phyloP scores from a whole-genome alignment of 2,888 invertebrate genomes.

The Apodemia zela region DNA sequence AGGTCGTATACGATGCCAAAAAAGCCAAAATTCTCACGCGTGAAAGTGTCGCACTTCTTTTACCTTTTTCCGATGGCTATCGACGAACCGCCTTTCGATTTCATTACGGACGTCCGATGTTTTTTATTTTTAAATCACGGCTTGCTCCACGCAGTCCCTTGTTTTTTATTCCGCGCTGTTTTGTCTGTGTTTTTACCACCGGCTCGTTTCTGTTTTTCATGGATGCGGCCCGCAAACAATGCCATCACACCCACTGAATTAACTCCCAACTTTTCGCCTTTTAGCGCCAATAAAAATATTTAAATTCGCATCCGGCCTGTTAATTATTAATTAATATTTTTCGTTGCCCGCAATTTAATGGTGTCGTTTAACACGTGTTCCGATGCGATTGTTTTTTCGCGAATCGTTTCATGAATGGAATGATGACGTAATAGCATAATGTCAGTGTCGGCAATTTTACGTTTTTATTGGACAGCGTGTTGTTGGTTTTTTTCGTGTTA shows the following conservation, averaged over 20 bases:
- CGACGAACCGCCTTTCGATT: conserved; percentile 80
- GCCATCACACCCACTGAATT: conserved; percentile 74
- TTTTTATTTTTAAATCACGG: conserved; percentile 79
- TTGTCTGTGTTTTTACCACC: conserved; percentile 63
- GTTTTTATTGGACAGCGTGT: conserved; percentile 74
- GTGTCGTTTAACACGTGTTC: conserved; percentile 72
- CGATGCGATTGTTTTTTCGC: conserved; percentile 66
- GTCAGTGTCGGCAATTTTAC: conserved; percentile 75
- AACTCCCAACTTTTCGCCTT: conserved; percentile 76
- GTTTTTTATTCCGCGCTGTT: conserved; percentile 60
- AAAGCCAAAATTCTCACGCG: conserved; percentile 76
- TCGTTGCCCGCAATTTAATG: conserved; percentile 69
- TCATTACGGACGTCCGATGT: conserved; percentile 76
- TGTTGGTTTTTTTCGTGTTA: conserved; percentile 62
- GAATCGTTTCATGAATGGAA: conserved; percentile 75
- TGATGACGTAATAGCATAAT: conserved; percentile 80
- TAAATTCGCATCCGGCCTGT: conserved; percentile 69
- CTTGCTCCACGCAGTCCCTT: conserved; percentile 61
- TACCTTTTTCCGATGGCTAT: conserved; percentile 76
- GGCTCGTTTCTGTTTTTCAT: conserved; percentile 64
- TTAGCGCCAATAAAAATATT: conserved; percentile 77
- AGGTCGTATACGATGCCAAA: conserved; percentile 51
- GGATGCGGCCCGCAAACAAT: conserved; percentile 72
- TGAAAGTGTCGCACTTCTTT: conserved; percentile 73
- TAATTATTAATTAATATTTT: conserved; percentile 80